phyloP scores from a whole-genome alignment of 2,113 vertebrate genomes.

The Epinephelus moara region DNA sequence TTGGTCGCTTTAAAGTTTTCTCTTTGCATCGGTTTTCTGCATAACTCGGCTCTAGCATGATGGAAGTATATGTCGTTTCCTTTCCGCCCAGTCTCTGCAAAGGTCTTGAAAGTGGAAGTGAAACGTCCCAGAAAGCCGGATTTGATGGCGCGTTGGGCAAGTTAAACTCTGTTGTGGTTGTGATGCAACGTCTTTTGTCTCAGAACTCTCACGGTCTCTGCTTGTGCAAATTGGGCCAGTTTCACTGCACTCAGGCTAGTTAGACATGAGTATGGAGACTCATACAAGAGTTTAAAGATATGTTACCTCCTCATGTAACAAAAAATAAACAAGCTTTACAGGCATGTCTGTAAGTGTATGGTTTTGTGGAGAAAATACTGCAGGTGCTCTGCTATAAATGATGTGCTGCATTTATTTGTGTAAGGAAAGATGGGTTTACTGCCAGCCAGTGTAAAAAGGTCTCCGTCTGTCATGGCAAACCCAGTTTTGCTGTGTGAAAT shows the following conservation, averaged over 20 bases:
- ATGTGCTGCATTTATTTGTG: not conserved
- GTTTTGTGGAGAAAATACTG: not conserved
- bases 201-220: not conserved
- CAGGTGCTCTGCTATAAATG: not conserved
- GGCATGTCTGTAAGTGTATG: not conserved
- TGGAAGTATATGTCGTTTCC: slow-evolving; percentile 26
- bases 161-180: slow-evolving; percentile 14
- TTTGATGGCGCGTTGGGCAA: slow-evolving; percentile 27
- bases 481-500: not conserved
- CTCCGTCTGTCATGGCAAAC: not conserved
- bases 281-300: not conserved
- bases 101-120: slow-evolving; percentile 72
- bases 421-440: not conserved
- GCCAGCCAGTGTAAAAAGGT: too few species aligned
- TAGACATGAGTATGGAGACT: too few species aligned
- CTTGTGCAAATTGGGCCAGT: not conserved
- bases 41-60: not conserved
- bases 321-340: not conserved
- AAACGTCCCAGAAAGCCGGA: slow-evolving; percentile 42
- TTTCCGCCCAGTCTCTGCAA: slow-evolving; percentile 17
- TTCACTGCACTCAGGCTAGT: not conserved
- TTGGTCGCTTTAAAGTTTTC: not conserved
- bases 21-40: slow-evolving; percentile 15
- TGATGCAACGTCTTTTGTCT: slow-evolving; percentile 36
- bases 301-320: not conserved